Evolutionary conservation across 2,113 vertebrate species (phyloP).

Genomic region (Irena cyanogastra): DNA sequence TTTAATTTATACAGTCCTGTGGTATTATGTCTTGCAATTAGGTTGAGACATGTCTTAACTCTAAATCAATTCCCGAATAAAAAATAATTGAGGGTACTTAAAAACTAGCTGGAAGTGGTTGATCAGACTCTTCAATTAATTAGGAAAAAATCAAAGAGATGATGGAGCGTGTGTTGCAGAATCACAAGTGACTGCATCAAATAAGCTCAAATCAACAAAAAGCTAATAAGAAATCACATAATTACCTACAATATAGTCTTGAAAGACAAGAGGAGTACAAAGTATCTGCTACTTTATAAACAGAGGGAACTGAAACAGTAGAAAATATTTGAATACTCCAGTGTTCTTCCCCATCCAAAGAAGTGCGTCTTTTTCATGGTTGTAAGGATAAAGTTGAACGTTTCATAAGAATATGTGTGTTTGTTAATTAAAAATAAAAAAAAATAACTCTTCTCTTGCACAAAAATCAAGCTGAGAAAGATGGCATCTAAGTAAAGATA

Average conservation of each 20-base stretch:
- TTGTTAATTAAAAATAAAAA: not conserved
- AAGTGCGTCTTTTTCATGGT: not conserved
- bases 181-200: conserved; percentile 19
- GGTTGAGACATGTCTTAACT: not conserved
- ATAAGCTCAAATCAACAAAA: conserved; percentile 43
- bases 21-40: conserved; percentile 1
- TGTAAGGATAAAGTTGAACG: not conserved
- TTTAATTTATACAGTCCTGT: conserved; percentile 3
- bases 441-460: not conserved
- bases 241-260: not conserved
- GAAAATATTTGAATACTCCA: not conserved
- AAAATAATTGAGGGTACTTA: conserved; percentile 47
- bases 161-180: not conserved
- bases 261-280: not conserved
- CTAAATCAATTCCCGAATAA: conserved; percentile 18
- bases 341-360: not conserved
- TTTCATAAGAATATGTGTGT: not conserved
- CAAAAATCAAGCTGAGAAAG: not conserved
- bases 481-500: not conserved
- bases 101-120: conserved; percentile 28
- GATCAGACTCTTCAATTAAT: conserved; percentile 56
- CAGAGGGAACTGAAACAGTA: not conserved
- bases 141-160: conserved; percentile 36
- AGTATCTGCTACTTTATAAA: not conserved
- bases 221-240: conserved; percentile 20